phyloP scores from a whole-genome alignment of 2,797 vertebrate species.

The Halcyon leucocephala region DNA sequence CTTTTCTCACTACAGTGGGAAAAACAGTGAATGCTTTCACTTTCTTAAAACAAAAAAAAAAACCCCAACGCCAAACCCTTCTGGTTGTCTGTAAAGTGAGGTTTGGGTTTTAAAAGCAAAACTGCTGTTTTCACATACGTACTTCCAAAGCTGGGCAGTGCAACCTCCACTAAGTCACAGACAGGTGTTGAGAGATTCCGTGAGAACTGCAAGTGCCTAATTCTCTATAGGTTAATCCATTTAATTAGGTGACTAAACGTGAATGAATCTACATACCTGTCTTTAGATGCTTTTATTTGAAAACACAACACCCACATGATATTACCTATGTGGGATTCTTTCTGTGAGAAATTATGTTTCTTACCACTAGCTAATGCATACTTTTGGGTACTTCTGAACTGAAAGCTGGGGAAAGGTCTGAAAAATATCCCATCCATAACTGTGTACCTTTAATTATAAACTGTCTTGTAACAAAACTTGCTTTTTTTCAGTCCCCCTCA shows the following conservation, averaged over 20 bases:
- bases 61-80: neutral
- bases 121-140: neutral
- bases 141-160: neutral
- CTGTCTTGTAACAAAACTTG: neutral
- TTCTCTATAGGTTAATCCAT: neutral
- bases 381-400: neutral
- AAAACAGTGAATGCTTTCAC: neutral
- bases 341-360: neutral
- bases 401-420: neutral
- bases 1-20: neutral
- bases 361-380: neutral
- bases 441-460: neutral
- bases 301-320: neutral
- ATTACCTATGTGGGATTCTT: neutral
- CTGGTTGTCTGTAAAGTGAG: neutral
- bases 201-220: neutral
- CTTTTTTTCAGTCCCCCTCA: neutral
- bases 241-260: neutral
- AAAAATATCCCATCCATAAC: neutral
- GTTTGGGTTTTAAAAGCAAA: neutral
- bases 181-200: neutral
- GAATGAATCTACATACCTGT: neutral
- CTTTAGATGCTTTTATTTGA: neutral
- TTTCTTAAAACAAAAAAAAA: neutral
- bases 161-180: neutral